phyloP scores from a whole-genome alignment of 2,888 invertebrate genomes.

The Petrolisthes manimaculis region DNA sequence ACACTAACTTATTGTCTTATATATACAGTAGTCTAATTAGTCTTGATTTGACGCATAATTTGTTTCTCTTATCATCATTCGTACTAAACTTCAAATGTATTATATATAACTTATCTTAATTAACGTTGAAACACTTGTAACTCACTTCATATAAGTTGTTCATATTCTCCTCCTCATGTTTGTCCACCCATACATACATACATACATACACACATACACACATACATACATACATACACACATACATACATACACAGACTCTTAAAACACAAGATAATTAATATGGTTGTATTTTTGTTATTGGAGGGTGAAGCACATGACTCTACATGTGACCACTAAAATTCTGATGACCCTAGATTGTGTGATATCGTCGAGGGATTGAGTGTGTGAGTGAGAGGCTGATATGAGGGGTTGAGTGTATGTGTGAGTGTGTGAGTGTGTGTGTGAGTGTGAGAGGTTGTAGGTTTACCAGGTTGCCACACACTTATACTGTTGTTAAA shows the following conservation, averaged over 20 bases:
- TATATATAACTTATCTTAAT: too few species aligned
- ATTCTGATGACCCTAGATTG: background rate
- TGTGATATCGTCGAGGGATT: background rate
- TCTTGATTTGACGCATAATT: too few species aligned
- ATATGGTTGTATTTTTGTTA: background rate
- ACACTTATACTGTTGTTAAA: background rate
- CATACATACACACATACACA: slow-evolving; percentile 18
- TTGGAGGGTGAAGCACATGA: background rate
- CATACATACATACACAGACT: slow-evolving; percentile 22
- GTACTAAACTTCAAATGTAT: too few species aligned
- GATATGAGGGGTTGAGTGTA: background rate
- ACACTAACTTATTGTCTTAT: too few species aligned
- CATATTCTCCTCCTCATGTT: too few species aligned
- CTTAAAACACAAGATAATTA: background rate
- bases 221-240: slow-evolving; percentile 34
- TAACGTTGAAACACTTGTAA: too few species aligned
- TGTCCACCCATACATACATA: background rate
- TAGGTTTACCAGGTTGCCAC: background rate
- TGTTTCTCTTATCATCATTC: too few species aligned
- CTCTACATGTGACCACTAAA: background rate
- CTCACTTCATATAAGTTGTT: too few species aligned
- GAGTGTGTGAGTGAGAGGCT: background rate
- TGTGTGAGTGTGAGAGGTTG: background rate
- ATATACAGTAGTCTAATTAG: too few species aligned
- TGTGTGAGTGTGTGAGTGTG: background rate